These are phyloP conservation scores for Drosophila rubida DNA, from an alignment of 2,888 invertebrate genomes.

Conservation along the genomic window DNA sequence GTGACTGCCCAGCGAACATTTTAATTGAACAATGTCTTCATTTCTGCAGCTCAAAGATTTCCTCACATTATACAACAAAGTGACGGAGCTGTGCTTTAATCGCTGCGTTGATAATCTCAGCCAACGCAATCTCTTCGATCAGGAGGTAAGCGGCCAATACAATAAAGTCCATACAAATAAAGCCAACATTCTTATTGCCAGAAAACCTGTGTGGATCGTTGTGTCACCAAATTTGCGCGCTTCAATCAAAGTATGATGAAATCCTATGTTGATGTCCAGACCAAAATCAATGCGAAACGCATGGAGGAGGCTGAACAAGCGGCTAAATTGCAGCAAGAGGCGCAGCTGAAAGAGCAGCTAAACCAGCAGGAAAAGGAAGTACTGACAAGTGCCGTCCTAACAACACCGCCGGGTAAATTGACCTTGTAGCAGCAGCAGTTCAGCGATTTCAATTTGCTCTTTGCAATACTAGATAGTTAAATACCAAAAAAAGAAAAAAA, in stretches of 20 bases:
- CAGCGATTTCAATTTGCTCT: conserved; percentile 50
- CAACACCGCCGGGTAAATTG: conserved; percentile 30
- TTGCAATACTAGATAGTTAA: conserved; percentile 65
- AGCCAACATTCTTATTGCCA: conserved; percentile 28
- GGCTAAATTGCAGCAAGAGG: conserved; percentile 60
- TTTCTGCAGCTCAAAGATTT: conserved; percentile 83
- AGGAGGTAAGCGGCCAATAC: conserved; percentile 69
- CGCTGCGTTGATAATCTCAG: conserved; percentile 83
- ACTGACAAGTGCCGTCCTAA: conserved; percentile 26
- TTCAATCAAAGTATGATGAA: conserved; percentile 85
- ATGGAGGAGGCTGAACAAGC: conserved; percentile 80
- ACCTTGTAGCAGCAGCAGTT: conserved; percentile 52
- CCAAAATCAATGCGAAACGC: conserved; percentile 82
- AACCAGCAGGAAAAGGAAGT: conserved; percentile 40
- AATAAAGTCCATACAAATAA: background rate
- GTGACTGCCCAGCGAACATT: background rate
- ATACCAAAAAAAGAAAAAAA: conserved; percentile 1
- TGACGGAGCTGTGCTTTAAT: conserved; percentile 84
- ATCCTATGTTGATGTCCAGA: conserved; percentile 84
- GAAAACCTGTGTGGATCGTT: conserved; percentile 82
- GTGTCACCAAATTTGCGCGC: conserved; percentile 84
- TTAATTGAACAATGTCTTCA: background rate
- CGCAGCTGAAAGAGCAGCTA: conserved; percentile 47
- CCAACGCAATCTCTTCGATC: conserved; percentile 70
- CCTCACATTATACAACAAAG: conserved; percentile 84